Conservation (phyloP, 2,113 vertebrate species). For the Eulacestoma nigropectus region DNA sequence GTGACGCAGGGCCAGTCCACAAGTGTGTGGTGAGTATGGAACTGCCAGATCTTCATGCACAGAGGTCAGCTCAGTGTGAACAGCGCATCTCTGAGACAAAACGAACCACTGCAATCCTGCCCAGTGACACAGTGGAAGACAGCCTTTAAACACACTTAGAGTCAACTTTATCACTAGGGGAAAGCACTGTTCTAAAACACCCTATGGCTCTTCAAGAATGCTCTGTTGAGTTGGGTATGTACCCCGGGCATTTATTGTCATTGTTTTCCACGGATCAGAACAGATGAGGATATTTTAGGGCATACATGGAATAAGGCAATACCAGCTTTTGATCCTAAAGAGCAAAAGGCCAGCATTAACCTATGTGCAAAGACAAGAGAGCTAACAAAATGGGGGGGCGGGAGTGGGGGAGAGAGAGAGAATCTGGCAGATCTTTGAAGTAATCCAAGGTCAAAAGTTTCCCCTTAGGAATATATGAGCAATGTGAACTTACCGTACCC, state of each 20-base stretch:
- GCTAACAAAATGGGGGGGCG: not conserved
- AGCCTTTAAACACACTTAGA: not conserved
- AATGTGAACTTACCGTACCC: constrained; percentile 23
- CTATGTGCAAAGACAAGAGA: constrained; percentile 7
- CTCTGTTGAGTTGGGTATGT: not conserved
- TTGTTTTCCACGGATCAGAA: not conserved
- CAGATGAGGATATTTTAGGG: not conserved
- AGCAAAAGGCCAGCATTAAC: constrained; percentile 33
- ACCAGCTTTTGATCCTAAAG: constrained; percentile 11
- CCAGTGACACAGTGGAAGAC: not conserved
- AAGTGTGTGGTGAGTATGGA: not conserved
- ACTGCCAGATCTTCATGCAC: not conserved
- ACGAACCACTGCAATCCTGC: not conserved
- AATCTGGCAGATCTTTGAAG: constrained; percentile 34
- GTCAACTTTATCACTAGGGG: not conserved
- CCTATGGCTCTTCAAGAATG: not conserved
- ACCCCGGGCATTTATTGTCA: not conserved
- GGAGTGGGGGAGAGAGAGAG: not conserved
- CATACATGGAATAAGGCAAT: not conserved
- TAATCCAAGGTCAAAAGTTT: constrained; percentile 53
- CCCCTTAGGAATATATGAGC: constrained; percentile 12
- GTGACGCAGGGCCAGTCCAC: not conserved
- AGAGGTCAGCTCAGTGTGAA: not conserved
- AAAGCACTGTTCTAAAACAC: not conserved
- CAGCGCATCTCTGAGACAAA: not conserved